phyloP scores from a whole-genome alignment of 1,140 invertebrate genomes.

The Cecropterus lyciades region DNA sequence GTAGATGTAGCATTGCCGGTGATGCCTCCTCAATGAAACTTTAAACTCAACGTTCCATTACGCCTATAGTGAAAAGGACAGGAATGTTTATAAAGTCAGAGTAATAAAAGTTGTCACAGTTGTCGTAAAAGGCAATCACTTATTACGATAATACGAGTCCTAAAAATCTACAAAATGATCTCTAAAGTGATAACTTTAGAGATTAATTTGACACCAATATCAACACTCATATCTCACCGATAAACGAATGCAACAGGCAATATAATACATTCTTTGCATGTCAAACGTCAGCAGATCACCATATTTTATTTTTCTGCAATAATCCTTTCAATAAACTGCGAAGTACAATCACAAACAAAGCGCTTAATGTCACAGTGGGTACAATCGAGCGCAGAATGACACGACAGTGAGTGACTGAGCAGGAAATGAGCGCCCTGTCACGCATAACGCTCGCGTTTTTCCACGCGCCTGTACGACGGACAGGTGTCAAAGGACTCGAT shows the following conservation, averaged over 20 bases:
- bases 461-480: constrained; percentile 29
- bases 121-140: too few species aligned
- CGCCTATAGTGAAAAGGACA: too few species aligned
- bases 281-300: constrained; percentile 12
- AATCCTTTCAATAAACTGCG: constrained; percentile 26
- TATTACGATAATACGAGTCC: too few species aligned
- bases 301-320: constrained; percentile 22
- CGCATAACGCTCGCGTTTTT: constrained; percentile 21
- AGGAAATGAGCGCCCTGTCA: constrained; percentile 32
- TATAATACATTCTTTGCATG: constrained; percentile 12
- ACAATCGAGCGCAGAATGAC: constrained; percentile 32
- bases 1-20: too few species aligned
- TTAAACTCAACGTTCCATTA: too few species aligned
- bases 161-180: too few species aligned
- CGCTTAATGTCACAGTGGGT: constrained; percentile 22
- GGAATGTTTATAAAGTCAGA: too few species aligned
- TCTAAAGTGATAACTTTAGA: too few species aligned
- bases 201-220: too few species aligned
- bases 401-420: constrained; percentile 20
- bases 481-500: constrained; percentile 24
- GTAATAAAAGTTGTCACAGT: too few species aligned
- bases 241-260: constrained; percentile 9
- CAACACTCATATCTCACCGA: background rate
- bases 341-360: constrained; percentile 30
- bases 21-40: too few species aligned